Evolutionary conservation across 1,140 invertebrate genomes (phyloP), one percentile per base, ranked within the genome.

Genomic region (Drusus annulatus): DNA sequence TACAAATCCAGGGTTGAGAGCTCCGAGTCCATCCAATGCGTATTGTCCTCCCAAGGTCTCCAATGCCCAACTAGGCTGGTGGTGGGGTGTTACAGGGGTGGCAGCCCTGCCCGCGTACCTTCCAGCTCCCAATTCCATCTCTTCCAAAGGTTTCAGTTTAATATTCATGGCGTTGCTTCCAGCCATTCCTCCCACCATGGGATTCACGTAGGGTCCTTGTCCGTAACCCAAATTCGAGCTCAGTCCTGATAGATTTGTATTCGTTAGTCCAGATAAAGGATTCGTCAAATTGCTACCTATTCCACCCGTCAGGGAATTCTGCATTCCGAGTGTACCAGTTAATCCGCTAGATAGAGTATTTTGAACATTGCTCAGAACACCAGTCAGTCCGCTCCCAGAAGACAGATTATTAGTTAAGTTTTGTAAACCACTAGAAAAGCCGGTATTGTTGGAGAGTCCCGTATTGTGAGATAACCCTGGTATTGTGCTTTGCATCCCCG

Each of bases 91-190:
- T 52, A 91, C 92, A 17, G 93, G 93, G 52, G 93, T 93, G 7
- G 91, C 91, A 23, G 90, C 90, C 82, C 93, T 90, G 81, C 92
- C 91, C 56, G 87, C 89, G 85, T 90, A 92, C 86, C 91, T 90
- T 79, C 89, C 86, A 83, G 92, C 84, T 25, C 92, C 92, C 74
- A 93, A 87, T 84, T 93, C 93, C 81, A 93, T 92, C 86, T 93
- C 93, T 81, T 93, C 93, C 85, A 93, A 89, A 75, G 92, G 92
- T 86, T 93, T 93, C 85, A 93, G 86, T 85, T 93, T 93, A 81
- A 91, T 92, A 77, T 89, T 91, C 91, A 92, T 91, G n/a, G 89
- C 84, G 80, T 89, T 89, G 50, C 87, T 87, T 71, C 89, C 89
- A 62, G 87, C 84, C 63, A 85, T 3, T 82, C 86, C 86, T 36